These are phyloP conservation scores for Ctena decussata DNA, from an alignment of 2,888 invertebrate genomes.

Conservation along the genomic window DNA sequence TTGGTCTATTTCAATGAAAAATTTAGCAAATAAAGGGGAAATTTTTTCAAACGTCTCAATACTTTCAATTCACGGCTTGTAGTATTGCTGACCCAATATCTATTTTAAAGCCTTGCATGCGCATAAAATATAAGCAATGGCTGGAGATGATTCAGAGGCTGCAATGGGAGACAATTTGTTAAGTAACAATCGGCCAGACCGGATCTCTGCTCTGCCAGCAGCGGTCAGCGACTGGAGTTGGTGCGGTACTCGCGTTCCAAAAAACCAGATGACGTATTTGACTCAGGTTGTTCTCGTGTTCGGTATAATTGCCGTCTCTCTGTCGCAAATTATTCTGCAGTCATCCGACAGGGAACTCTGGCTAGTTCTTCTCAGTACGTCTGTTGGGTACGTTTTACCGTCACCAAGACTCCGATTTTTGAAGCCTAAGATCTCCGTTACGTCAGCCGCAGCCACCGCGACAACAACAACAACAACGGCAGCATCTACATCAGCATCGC, in stretches of 20 bases:
- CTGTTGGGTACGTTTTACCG: constrained; percentile 4
- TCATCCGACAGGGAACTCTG: background rate
- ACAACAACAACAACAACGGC: constrained; percentile 6
- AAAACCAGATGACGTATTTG: constrained; percentile 1
- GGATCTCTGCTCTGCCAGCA: background rate
- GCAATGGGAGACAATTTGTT: background rate
- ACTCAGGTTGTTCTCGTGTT: background rate
- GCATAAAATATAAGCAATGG: background rate
- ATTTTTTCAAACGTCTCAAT: too few species aligned
- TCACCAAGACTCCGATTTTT: background rate
- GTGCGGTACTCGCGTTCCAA: constrained; percentile 2
- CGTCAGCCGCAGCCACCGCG: background rate
- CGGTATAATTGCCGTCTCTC: background rate
- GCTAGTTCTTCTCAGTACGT: background rate
- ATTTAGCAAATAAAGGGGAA: too few species aligned
- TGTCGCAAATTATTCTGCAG: background rate
- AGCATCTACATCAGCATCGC: background rate
- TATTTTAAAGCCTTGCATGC: too few species aligned
- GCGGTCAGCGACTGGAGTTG: background rate
- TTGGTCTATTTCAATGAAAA: too few species aligned
- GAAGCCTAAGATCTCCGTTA: constrained; percentile 1
- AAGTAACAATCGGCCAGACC: background rate
- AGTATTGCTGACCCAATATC: too few species aligned
- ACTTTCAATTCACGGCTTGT: too few species aligned
- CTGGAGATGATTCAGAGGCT: background rate